Evolutionary conservation across 2,113 vertebrate species (phyloP), one percentile per base, ranked within the genome.

Genomic region (Sebastes fasciatus): DNA sequence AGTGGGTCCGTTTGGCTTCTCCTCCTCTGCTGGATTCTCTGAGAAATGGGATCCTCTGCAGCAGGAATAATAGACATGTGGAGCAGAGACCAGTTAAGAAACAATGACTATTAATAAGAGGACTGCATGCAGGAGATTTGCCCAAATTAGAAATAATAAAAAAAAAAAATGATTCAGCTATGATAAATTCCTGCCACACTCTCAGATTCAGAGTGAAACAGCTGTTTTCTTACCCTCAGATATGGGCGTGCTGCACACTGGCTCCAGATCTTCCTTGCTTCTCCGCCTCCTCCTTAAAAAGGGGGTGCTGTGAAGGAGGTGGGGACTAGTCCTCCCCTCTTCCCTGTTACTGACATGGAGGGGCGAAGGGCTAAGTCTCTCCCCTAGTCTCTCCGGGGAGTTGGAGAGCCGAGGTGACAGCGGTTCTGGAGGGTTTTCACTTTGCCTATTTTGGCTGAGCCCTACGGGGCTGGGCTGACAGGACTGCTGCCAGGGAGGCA

Each of bases 401-500:
- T 34, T 42, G 5, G 45, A 87, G 42, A 85, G 61, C 14, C 58
- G 23, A 9, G 89, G 84, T 68, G 93, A 90, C 14, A 80, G 76
- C 40, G 77, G 66, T 49, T 89, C 73, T 71, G 69, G 55, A 52
- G 76, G 72, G 10, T 87, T 82, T 88, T 90, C 72, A 8, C 90
- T 92, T 48, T 88, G 83, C 13, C 9, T 88, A 8, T 52, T 77
- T 43, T 60, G 4, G 12, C 23, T 51, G 40, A 79, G 80, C 14
- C 42, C 74, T 4, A 54, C 74, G 65, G 93, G 92, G 89, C 95
- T 94, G 51, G 89, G 89, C 71, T 96, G 96, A 66, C 77, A 58
- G 62, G 92, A 87, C 48, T 96, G 90, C 87, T 99, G 97, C 98
- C 97, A 99, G 40, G 97, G 93, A 16, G 96, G 95, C 87, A 98